Evolutionary conservation across 2,113 vertebrate genomes (phyloP).

Genomic region (Saimiri boliviensis): DNA sequence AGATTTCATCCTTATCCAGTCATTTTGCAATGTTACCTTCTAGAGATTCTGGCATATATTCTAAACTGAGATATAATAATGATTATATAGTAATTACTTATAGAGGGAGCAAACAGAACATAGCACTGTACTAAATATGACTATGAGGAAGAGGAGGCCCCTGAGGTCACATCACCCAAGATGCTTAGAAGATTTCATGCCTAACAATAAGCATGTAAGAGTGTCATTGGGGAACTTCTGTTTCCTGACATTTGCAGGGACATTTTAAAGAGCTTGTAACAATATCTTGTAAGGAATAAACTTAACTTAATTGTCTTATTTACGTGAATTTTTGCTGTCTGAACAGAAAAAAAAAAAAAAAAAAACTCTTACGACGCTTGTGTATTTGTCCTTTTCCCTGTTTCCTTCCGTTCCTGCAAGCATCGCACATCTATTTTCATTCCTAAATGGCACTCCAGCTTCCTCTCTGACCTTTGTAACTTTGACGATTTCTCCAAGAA

Average conservation of each 20-base stretch:
- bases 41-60: neutral
- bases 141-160: neutral
- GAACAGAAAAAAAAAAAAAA: neutral
- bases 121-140: neutral
- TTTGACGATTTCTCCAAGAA: constrained; percentile 14
- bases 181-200: neutral
- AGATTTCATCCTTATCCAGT: neutral
- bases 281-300: constrained; percentile 14
- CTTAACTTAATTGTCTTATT: constrained; percentile 37
- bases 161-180: neutral
- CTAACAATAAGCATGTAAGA: neutral
- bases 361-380: neutral
- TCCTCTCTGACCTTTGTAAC: neutral
- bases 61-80: too few species aligned
- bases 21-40: neutral
- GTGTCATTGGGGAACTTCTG: neutral
- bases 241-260: constrained; percentile 43
- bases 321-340: neutral
- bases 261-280: constrained; percentile 31
- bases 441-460: neutral
- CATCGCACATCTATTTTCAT: neutral
- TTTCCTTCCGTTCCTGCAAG: neutral
- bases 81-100: neutral
- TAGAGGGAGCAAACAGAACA: neutral
- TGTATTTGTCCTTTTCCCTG: neutral